phyloP scores from a whole-genome alignment of 1,140 invertebrate species.

The Caenorhabditis inopinata region DNA sequence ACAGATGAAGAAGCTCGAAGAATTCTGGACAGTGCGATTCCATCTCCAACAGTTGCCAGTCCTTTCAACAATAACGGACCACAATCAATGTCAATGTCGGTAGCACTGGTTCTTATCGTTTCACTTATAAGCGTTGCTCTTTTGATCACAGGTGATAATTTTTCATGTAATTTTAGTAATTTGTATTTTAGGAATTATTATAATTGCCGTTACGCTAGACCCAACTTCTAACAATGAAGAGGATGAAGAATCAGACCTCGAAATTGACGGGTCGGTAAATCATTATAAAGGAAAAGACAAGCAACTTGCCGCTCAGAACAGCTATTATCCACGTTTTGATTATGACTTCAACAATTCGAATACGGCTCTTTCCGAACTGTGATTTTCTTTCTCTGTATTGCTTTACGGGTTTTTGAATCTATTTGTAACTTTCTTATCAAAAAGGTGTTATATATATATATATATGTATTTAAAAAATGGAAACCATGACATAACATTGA shows the following conservation, averaged over 20 bases:
- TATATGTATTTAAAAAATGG: not conserved
- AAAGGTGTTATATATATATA: not conserved
- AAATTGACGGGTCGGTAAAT: not conserved
- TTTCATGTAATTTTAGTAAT: not conserved
- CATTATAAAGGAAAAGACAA: not conserved
- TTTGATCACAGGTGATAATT: not conserved
- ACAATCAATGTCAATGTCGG: constrained; percentile 7
- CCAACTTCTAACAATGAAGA: constrained; percentile 25
- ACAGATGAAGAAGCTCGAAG: constrained; percentile 1
- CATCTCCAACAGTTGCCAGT: constrained; percentile 3
- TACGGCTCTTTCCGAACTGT: constrained; percentile 21
- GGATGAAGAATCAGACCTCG: constrained; percentile 14
- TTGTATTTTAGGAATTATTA: not conserved
- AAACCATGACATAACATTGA: constrained; percentile 21
- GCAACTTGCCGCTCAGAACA: not conserved
- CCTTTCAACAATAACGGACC: not conserved
- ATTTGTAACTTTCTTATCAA: not conserved
- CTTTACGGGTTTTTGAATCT: not conserved
- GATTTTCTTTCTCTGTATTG: not conserved
- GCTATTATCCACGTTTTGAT: constrained; percentile 30
- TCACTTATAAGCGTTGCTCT: constrained; percentile 17
- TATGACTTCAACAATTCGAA: constrained; percentile 16
- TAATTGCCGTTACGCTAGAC: constrained; percentile 22
- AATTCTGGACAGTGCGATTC: constrained; percentile 3
- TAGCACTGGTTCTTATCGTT: constrained; percentile 12